phyloP scores from a whole-genome alignment of 2,888 invertebrate genomes.

The Selenia dentaria region DNA sequence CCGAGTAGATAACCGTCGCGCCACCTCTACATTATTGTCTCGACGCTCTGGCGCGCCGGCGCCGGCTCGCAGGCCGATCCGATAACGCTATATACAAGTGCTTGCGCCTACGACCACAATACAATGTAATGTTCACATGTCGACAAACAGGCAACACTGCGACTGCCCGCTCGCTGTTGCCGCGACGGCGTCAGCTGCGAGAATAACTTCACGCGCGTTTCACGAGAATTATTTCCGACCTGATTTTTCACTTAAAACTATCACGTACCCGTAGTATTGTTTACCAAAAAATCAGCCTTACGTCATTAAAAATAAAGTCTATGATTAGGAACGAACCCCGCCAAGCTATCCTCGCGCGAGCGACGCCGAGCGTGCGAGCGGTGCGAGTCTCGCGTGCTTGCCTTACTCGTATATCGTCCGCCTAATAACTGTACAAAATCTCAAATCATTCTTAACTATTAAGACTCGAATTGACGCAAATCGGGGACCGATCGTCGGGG shows the following conservation, averaged over 20 bases:
- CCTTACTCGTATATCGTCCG: slow-evolving; percentile 53
- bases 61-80: slow-evolving; percentile 57
- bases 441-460: slow-evolving; percentile 51
- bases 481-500: slow-evolving; percentile 51
- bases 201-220: slow-evolving; percentile 59
- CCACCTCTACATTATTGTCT: slow-evolving; percentile 58
- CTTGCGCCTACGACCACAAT: slow-evolving; percentile 46
- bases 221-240: slow-evolving; percentile 42
- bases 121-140: slow-evolving; percentile 56
- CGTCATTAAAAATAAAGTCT: slow-evolving; percentile 73
- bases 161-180: slow-evolving; percentile 4
- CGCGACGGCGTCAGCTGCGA: slow-evolving; percentile 42
- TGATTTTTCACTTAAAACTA: slow-evolving; percentile 42
- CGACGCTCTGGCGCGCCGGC: slow-evolving; percentile 52
- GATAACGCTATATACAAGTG: slow-evolving; percentile 56
- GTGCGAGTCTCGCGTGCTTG: slow-evolving; percentile 49
- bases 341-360: slow-evolving; percentile 65
- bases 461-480: slow-evolving; percentile 55
- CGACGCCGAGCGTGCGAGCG: slow-evolving; percentile 40
- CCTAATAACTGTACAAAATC: slow-evolving; percentile 68
- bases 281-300: slow-evolving; percentile 76
- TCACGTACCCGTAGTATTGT: slow-evolving; percentile 71
- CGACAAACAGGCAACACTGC: slow-evolving; percentile 27
- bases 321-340: slow-evolving; percentile 74
- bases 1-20: slow-evolving; percentile 9